Percentiles rank a stretch among this genome's conserved stretches.
Evolutionary conservation across 2,797 vertebrate species (phyloP).

Genomic region (Melanotaenia boesemani): DNA sequence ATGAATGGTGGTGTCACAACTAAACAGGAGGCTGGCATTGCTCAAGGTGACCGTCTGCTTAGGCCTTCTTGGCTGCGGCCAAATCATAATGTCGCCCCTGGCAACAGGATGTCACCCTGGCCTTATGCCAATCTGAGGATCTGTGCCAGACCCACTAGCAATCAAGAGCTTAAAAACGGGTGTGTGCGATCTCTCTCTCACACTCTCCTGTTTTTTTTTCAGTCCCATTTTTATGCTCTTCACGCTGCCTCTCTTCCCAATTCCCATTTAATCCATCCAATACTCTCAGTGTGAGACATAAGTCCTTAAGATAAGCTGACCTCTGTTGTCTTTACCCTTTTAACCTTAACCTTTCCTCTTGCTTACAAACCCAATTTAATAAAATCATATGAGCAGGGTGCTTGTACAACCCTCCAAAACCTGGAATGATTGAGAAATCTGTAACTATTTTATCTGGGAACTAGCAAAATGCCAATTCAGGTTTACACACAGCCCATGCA

Average conservation of each 20-base stretch:
- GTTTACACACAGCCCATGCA: constrained; percentile 35
- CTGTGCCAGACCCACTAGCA: constrained; percentile 70
- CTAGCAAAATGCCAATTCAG: constrained; percentile 2
- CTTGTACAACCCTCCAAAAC: constrained; percentile 11
- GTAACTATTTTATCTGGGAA: constrained; percentile 17
- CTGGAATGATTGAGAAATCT: constrained; percentile 5
- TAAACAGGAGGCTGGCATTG: constrained; percentile 78
- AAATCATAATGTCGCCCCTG: constrained; percentile 80
- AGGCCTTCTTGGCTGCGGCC: constrained; percentile 72
- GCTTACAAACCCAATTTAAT: constrained; percentile 20
- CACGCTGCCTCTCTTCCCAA: constrained; percentile 29
- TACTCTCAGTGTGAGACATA: constrained; percentile 24
- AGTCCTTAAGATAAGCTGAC: constrained; percentile 56
- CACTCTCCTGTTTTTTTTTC: constrained; percentile 26
- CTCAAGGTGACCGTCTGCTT: constrained; percentile 87
- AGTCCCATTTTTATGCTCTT: constrained; percentile 50
- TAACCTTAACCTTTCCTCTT: constrained; percentile 12
- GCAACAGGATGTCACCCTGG: constrained; percentile 83
- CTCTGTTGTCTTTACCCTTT: constrained; percentile 31
- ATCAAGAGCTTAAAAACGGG: constrained; percentile 68
- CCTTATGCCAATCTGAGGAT: constrained; percentile 74
- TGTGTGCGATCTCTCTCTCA: constrained; percentile 50
- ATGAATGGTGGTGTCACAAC: constrained; percentile 81
- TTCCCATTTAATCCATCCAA: constrained; percentile 42
- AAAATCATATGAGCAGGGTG: constrained; percentile 17